Base-by-base conservation (phyloP, 2,113 vertebrate species). In the Oryzias melastigma region DNA sequence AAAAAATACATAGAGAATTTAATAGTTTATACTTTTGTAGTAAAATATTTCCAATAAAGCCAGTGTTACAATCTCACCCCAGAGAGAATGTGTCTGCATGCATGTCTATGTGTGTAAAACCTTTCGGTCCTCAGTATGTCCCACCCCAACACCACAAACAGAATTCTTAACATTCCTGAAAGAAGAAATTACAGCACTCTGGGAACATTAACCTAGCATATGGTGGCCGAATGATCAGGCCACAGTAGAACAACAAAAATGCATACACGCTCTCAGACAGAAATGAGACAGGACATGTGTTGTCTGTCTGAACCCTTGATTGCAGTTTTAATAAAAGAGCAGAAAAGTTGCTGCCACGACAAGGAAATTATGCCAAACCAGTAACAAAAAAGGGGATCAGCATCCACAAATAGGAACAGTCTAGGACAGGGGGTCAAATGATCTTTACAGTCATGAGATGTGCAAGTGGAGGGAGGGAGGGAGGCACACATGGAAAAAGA, bases 131-230 rank as follows among this genome's bases (percentile, higher is more conserved):
- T 60, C 53, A 59, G 70, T 58, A 50, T 6, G 78, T 78, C 77
- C 80, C 77, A 80, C 65, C 78, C 78, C 56, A 58, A 80, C 83
- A 80, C 85, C 77, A 78, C 85, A 83, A 67, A 64, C 59, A 71
- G 62, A 79, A 89, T 88, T 89, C 88, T 52, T 83, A 51, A 77
- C 71, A 87, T 89, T 86, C 83, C 73, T 70, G 58, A 27, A 52
- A 53, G 76, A 75, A 78, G 19, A 81, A 81, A 85, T 79, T 77
- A 75, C 78, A 80, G 81, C 74, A 76, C 78, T 77, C 54, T 40
- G 77, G 72, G 70, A 83, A 78, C 29, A 35, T 62, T 87, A 80
- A 77, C 65, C 76, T 75, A 73, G 64, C 77, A 82, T 56, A 82
- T 68, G 68, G 79, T 71, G 73, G 46, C 73, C 68, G 77, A 82